Base-by-base conservation (phyloP, 2,888 invertebrate species). In the Nemotelus pantherinus region DNA sequence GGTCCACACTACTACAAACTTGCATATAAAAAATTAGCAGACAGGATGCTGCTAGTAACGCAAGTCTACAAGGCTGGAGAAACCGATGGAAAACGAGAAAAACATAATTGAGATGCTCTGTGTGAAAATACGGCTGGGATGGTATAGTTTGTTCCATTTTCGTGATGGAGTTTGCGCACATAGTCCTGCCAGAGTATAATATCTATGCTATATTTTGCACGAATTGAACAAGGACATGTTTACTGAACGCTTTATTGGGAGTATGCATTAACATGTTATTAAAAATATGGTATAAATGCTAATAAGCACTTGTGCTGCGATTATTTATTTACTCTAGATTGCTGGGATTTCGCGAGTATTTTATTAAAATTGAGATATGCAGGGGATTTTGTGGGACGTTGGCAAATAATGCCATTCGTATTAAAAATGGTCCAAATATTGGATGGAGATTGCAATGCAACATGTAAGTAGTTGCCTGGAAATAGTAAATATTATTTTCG, bases 241-340 rank as follows among this genome's bases (percentile, higher is more conserved):
- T 70, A 50, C 44, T 55, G 53, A 25, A 65, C 43, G 70, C 41
- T 55, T 70, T 55, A 70, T 55, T 50, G 10, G n/a, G 55, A 70
- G 43, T n/a, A 70, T 53, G 53, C 70, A 70, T 70, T 55, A 70
- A 70, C 47, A 55, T 70, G 70, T 70, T 70, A 70, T 70, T 70
- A 70, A 70, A 70, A 70, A 68, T 70, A 70, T 53, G 70, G 55
- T 70, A 70, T 55, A 70, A 70, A 70, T 70, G 41, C 43, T 70
- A 55, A 70, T 70, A 55, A 43, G 55, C 43, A 70, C 39, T 65
- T 39, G 9, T 53, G 43, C 55, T 3, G 10, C 43, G 43, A 41
- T 65, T 47, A 10, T 39, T 70, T 70, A 47, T 70, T 70, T 70
- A 43, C 55, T 55, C 55, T 48, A 67, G 25, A 41, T 53, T 6